Evolutionary conservation across 2,888 invertebrate species (phyloP).

Genomic region (Xanthia icteritia): DNA sequence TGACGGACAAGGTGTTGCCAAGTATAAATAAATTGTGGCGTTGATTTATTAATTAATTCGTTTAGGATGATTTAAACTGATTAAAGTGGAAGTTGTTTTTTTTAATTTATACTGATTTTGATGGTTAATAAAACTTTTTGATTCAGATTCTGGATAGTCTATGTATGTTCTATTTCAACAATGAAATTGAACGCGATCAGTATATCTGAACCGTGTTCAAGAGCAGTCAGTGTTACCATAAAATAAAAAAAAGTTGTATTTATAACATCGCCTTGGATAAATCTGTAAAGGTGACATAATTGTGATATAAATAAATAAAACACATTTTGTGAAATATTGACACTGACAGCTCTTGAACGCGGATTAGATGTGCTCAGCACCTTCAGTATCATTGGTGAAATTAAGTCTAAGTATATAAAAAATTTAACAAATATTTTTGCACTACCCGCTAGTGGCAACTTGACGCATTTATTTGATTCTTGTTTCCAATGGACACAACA

Average conservation of each 20-base stretch:
- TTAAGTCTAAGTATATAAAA: too few relatives aligned
- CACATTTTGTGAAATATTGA: background rate
- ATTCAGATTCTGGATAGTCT: background rate
- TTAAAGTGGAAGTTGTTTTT: constrained; percentile 15
- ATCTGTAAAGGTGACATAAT: too few relatives aligned
- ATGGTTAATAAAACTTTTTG: background rate
- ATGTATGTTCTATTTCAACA: background rate
- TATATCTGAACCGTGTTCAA: background rate
- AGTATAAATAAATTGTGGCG: constrained; percentile 27
- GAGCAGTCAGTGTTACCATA: too few relatives aligned
- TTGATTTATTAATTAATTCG: constrained; percentile 50
- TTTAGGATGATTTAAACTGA: constrained; percentile 31
- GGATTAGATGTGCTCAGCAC: background rate
- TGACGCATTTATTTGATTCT: too few relatives aligned
- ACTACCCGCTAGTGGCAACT: too few relatives aligned
- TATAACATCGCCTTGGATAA: too few relatives aligned
- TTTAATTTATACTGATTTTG: constrained; percentile 5
- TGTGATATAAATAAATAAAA: too few relatives aligned
- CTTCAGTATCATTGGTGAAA: background rate
- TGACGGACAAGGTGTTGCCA: constrained; percentile 33
- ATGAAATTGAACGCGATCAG: background rate
- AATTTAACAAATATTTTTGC: too few relatives aligned
- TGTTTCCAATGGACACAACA: too few relatives aligned
- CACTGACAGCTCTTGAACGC: background rate
- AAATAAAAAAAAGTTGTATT: too few relatives aligned